Conservation (phyloP, 2,888 invertebrate species). For the Stomorhina lunata region DNA sequence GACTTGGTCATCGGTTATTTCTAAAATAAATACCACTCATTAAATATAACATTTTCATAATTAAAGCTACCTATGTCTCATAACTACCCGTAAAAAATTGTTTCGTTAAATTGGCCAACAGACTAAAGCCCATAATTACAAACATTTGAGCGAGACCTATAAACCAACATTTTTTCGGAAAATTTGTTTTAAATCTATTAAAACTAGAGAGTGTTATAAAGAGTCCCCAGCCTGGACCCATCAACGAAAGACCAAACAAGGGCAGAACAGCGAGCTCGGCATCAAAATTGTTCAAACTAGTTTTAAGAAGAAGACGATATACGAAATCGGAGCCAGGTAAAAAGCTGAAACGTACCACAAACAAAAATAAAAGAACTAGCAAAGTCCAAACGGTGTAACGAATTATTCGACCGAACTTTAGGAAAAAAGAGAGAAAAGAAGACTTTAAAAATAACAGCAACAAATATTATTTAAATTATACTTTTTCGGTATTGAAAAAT, state of each 20-base stretch:
- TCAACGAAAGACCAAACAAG: constrained; percentile 83
- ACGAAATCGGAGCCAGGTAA: constrained; percentile 69
- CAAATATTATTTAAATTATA: constrained; percentile 15
- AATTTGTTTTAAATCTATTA: constrained; percentile 87
- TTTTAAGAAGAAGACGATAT: constrained; percentile 51
- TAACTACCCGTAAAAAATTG: constrained; percentile 80
- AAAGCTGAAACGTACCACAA: constrained; percentile 70
- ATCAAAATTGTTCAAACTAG: background rate
- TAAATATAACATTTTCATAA: background rate
- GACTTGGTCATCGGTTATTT: background rate
- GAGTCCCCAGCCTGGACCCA: constrained; percentile 92
- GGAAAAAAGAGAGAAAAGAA: background rate
- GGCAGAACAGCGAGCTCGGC: constrained; percentile 57
- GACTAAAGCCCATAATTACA: constrained; percentile 81
- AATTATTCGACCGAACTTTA: constrained; percentile 72
- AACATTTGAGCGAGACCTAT: constrained; percentile 71
- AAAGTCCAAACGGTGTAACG: constrained; percentile 69
- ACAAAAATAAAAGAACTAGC: constrained; percentile 68
- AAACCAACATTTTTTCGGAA: constrained; percentile 79
- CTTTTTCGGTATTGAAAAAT: constrained; percentile 69
- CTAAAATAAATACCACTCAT: constrained; percentile 5
- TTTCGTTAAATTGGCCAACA: constrained; percentile 85
- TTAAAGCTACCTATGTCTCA: too few relatives aligned
- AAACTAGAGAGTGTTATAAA: constrained; percentile 89
- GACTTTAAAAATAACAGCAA: background rate